Percentiles rank a stretch among this genome's conserved stretches.
phyloP scores from a whole-genome alignment of 2,888 invertebrate species.

The Pseudococcus longispinus region DNA sequence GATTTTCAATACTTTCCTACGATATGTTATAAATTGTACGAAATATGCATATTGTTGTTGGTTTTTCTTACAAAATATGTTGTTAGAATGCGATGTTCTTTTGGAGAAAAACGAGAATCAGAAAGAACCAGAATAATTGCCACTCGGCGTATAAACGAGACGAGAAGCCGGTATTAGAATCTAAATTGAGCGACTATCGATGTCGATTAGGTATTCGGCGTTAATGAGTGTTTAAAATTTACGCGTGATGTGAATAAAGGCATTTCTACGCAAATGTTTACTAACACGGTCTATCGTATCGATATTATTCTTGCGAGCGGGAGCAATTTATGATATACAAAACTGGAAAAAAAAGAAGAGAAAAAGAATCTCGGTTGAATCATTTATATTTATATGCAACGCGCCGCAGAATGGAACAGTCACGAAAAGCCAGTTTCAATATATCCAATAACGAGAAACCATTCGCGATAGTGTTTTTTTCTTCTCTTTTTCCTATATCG shows the following conservation, averaged over 20 bases:
- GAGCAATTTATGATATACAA: conserved; percentile 35
- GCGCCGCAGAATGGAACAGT: not conserved
- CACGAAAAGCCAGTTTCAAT: conserved; percentile 43
- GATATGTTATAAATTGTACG: not conserved
- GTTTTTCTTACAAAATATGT: not conserved
- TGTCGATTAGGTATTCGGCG: conserved; percentile 28
- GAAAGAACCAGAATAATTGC: not conserved
- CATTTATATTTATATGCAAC: not conserved
- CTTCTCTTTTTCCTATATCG: not conserved
- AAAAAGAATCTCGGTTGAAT: not conserved
- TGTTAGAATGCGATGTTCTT: not conserved
- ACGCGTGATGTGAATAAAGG: conserved; percentile 23
- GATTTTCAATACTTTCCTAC: not conserved
- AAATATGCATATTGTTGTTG: not conserved
- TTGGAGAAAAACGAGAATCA: not conserved
- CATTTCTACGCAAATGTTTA: conserved; percentile 16
- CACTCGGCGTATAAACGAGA: not conserved
- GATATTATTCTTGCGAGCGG: not conserved
- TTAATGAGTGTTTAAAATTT: conserved; percentile 41
- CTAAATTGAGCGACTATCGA: conserved; percentile 26
- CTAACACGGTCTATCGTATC: not conserved
- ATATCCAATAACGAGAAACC: conserved; percentile 43
- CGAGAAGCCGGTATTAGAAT: not conserved
- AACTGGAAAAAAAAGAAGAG: not conserved
- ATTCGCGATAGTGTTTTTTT: conserved; percentile 16